Base-by-base conservation (phyloP, 2,888 invertebrate species). In the Petrolisthes manimaculis region DNA sequence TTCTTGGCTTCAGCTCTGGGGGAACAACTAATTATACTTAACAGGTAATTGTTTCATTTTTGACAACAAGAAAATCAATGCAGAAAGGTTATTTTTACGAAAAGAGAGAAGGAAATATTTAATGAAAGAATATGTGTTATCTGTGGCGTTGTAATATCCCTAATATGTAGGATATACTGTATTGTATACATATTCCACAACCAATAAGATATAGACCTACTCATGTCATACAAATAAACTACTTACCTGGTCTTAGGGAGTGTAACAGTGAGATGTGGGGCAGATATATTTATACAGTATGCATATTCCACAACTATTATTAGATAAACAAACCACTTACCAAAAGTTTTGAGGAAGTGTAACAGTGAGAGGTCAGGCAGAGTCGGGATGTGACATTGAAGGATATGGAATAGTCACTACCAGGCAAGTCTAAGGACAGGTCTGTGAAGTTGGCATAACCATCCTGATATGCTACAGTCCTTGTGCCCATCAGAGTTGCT, bases 391-490 rank as follows among this genome's bases (percentile, higher is more conserved):
- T 80, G 9, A 80, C 54, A 54, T 53, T 53, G 55, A 80, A 80
- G n/a, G 55, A 55, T 14, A 80, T 80, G 9, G 5, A 18, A 24
- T 80, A 80, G 9, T 55, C 79, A 54, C 8, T 54, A 3, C 79
- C 79, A n/a, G 55, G 79, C 24, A 55, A 21, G 55, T 80, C 24
- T 9, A 80, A 14, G n/a, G 37, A 80, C 51, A 80, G 18, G 18
- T 80, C n/a, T 12, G 79, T 54, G 56, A 80, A 80, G 55, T 80
- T 80, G 56, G 55, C 79, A 18, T 21, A 21, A 8, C 79, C 79
- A 4, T 54, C 9, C 79, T 55, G n/a, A 54, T 80, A 80, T 14
- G 79, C n/a, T n/a, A 80, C 79, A 14, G 21, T 53, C 4, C n/a
- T 80, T 12, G 37, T 18, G 8, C 79, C 79, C 18, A 80, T 18